These are phyloP conservation scores for Eriosoma lanigerum DNA, from an alignment of 1,140 invertebrate genomes.

Conservation along the genomic window DNA sequence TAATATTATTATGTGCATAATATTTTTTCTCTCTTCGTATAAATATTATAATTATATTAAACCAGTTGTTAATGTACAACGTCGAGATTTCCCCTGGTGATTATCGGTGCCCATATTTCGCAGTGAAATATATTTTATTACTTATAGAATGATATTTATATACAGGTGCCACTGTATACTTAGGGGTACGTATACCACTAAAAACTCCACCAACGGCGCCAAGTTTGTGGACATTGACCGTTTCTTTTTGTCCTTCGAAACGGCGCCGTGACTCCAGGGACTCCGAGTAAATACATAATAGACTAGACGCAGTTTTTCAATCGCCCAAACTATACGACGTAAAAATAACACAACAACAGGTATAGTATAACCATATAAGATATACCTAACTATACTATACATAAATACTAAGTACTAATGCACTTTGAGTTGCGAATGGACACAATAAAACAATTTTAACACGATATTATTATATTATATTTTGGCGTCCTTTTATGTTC, in stretches of 20 bases:
- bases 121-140: not conserved
- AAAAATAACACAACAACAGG: not conserved
- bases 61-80: constrained; percentile 20
- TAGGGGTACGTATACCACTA: not conserved
- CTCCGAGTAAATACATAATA: not conserved
- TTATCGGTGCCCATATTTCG: not conserved
- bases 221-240: not conserved
- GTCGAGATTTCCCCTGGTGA: not conserved
- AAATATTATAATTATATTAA: not conserved
- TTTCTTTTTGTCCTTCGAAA: constrained; percentile 16
- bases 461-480: not conserved
- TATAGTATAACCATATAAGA: no score
- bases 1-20: not conserved
- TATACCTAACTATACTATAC: no score
- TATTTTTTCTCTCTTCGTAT: not conserved
- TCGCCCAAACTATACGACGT: not conserved
- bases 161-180: no score
- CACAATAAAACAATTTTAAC: not conserved
- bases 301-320: constrained; percentile 2
- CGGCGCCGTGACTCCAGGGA: not conserved
- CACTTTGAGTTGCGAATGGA: not conserved
- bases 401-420: not conserved
- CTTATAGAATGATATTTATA: not conserved
- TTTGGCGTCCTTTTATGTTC: not conserved
- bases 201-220: not conserved